Conservation (phyloP, 2,113 vertebrate species). For the Pygathrix nemaeus region DNA sequence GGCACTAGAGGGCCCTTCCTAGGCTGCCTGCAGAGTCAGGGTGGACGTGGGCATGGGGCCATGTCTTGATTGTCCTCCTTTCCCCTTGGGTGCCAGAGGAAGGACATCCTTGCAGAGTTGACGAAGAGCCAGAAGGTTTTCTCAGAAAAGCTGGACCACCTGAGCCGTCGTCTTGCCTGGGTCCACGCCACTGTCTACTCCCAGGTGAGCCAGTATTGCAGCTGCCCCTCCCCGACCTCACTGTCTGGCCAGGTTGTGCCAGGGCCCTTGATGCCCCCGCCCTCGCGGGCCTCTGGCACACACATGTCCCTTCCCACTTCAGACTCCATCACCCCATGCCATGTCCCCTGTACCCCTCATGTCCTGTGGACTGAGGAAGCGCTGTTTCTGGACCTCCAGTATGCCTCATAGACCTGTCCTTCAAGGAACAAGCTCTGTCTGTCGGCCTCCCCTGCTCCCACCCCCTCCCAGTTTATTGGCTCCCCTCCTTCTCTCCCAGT, state of each 20-base stretch:
- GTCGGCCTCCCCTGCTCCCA: no score
- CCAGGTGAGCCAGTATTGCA: slow-evolving; percentile 85
- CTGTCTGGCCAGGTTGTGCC: not conserved
- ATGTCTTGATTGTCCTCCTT: not conserved
- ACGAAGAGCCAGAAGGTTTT: slow-evolving; percentile 98
- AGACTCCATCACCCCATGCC: no score
- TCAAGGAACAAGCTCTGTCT: not conserved
- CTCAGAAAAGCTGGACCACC: slow-evolving; percentile 96
- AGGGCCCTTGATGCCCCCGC: not conserved
- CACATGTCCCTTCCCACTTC: rapidly evolving
- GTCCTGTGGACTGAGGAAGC: not conserved
- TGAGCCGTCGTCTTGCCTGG: slow-evolving; percentile 97
- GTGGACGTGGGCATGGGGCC: no score
- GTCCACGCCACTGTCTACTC: slow-evolving; percentile 99
- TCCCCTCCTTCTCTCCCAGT: no score
- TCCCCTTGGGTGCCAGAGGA: slow-evolving; percentile 85
- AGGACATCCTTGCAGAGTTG: slow-evolving; percentile 94
- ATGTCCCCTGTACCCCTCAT: not conserved
- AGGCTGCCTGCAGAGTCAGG: not conserved
- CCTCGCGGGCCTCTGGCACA: not conserved
- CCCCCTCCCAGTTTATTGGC: not conserved
- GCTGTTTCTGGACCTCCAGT: not conserved
- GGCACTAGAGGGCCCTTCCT: not conserved
- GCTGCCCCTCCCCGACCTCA: rapidly evolving
- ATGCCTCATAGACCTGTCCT: not conserved